Evolutionary conservation across 2,888 invertebrate genomes (phyloP).

Genomic region (Parnassius mnemosyne): DNA sequence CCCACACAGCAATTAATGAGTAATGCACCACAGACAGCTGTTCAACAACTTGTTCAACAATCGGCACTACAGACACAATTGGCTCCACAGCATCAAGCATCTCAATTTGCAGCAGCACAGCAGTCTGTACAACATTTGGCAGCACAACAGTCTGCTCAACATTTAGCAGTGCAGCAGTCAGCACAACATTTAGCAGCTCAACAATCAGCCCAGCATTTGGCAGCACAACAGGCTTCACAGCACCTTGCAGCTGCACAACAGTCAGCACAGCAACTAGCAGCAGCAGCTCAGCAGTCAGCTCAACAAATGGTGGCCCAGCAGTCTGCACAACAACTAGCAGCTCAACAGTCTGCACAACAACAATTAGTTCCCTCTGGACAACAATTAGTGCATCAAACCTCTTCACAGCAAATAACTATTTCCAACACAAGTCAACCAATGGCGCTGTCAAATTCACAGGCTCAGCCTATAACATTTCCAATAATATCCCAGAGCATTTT

Average conservation of each 20-base stretch:
- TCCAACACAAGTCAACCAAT: slow-evolving; percentile 74
- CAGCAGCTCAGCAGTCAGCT: slow-evolving; percentile 45
- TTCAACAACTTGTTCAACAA: slow-evolving; percentile 70
- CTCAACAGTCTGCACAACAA: slow-evolving; percentile 69
- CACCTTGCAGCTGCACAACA: slow-evolving; percentile 56
- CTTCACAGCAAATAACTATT: slow-evolving; percentile 73
- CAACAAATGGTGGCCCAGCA: slow-evolving; percentile 52
- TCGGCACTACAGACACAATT: slow-evolving; percentile 65
- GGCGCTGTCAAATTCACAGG: slow-evolving; percentile 70
- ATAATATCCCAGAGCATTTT: slow-evolving; percentile 75
- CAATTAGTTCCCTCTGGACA: slow-evolving; percentile 64
- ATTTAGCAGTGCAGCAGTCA: slow-evolving; percentile 54
- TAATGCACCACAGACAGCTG: slow-evolving; percentile 64
- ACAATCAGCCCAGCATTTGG: slow-evolving; percentile 57
- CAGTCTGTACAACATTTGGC: slow-evolving; percentile 57
- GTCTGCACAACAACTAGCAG: slow-evolving; percentile 64
- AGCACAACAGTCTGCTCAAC: slow-evolving; percentile 49
- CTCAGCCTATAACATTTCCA: slow-evolving; percentile 71
- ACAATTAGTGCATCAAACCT: slow-evolving; percentile 70
- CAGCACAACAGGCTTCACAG: slow-evolving; percentile 55
- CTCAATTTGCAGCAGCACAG: slow-evolving; percentile 60
- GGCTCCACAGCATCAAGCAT: slow-evolving; percentile 63
- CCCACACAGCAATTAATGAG: slow-evolving; percentile 67
- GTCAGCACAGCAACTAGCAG: slow-evolving; percentile 59
- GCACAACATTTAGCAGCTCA: slow-evolving; percentile 54